Evolutionary conservation across 2,113 vertebrate genomes (phyloP).

Genomic region (Sinosuthora webbiana): DNA sequence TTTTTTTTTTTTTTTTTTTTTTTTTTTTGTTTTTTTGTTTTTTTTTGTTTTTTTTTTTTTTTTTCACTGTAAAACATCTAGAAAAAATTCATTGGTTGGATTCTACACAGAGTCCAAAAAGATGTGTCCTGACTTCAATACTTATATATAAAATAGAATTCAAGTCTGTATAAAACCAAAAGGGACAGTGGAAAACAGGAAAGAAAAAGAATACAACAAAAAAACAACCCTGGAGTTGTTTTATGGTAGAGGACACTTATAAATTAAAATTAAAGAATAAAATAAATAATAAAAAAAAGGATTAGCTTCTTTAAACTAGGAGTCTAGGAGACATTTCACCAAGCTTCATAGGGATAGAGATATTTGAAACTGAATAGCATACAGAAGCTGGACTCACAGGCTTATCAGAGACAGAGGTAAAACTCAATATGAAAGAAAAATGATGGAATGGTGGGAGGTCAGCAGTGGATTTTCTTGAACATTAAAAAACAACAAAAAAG

Average conservation of each 20-base stretch:
- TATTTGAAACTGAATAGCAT: not conserved
- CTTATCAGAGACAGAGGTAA: not conserved
- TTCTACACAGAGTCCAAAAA: not conserved
- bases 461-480: not conserved
- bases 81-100: not conserved
- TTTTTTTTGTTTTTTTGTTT: not conserved
- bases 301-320: not conserved
- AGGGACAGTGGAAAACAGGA: not conserved
- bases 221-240: not conserved
- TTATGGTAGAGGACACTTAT: not conserved
- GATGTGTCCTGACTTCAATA: not conserved
- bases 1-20: not conserved
- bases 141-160: not conserved
- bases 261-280: not conserved
- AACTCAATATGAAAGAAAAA: not conserved
- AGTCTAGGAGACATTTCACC: not conserved
- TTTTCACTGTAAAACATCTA: not conserved
- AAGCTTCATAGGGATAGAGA: not conserved
- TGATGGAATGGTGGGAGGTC: not conserved
- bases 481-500: not conserved
- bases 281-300: not conserved
- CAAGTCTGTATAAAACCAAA: not conserved
- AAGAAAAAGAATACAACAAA: not conserved
- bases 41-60: not conserved
- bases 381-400: not conserved